Conservation (phyloP, 1,140 invertebrate species). For the Calosoma granatense region DNA sequence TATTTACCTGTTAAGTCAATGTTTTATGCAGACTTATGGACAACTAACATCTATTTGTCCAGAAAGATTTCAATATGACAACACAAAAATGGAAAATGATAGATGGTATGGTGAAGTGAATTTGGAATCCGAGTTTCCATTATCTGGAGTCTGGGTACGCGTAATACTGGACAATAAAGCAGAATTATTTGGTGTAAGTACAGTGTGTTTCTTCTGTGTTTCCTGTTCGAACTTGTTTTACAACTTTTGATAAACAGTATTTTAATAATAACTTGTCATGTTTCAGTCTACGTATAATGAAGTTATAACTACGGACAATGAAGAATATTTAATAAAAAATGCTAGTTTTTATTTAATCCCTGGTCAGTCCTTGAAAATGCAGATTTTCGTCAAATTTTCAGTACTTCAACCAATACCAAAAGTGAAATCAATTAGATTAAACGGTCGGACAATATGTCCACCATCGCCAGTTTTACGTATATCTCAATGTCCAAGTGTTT, state of each 20-base stretch:
- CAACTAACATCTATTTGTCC: slow-evolving; percentile 39
- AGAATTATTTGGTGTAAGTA: slow-evolving; percentile 26
- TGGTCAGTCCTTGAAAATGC: slow-evolving; percentile 9
- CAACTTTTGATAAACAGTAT: neutral
- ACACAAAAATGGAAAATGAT: slow-evolving; percentile 24
- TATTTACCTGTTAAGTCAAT: too few relatives aligned
- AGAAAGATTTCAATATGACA: slow-evolving; percentile 35
- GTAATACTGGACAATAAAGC: slow-evolving; percentile 23
- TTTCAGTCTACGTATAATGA: slow-evolving; percentile 11
- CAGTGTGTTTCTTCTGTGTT: too few relatives aligned
- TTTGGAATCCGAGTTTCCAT: slow-evolving; percentile 18
- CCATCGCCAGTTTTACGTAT: too few relatives aligned
- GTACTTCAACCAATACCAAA: neutral
- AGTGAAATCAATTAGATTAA: slow-evolving; percentile 1
- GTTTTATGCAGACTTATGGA: too few relatives aligned
- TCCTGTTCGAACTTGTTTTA: neutral
- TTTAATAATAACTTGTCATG: neutral
- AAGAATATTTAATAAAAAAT: slow-evolving; percentile 13
- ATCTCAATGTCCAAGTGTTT: slow-evolving; percentile 33
- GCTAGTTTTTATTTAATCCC: neutral
- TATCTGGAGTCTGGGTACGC: slow-evolving; percentile 24
- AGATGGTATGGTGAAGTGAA: slow-evolving; percentile 31
- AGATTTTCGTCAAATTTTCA: slow-evolving; percentile 6
- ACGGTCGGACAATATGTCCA: slow-evolving; percentile 10
- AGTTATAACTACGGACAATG: slow-evolving; percentile 10